Evolutionary conservation across 2,888 invertebrate genomes (phyloP).

Genomic region (Helicoverpa assulta): DNA sequence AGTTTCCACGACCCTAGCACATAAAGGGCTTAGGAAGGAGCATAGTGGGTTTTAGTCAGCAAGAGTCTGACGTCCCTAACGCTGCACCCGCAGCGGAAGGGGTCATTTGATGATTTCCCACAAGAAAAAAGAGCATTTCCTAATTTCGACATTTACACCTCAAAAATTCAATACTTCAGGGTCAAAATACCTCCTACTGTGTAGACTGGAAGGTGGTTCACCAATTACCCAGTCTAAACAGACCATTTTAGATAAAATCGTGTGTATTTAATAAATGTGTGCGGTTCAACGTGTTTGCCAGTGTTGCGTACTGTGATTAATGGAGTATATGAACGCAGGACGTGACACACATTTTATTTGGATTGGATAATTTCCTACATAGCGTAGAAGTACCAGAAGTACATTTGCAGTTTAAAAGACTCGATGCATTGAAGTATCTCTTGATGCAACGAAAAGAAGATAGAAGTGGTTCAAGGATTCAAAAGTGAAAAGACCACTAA

Average conservation of each 20-base stretch:
- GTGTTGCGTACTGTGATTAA: slow-evolving; percentile 45
- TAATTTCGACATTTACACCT: too few species aligned
- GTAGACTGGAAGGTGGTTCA: background rate
- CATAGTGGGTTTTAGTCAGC: too few species aligned
- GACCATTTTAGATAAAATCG: slow-evolving; percentile 16
- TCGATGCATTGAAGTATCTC: background rate
- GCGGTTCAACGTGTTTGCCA: slow-evolving; percentile 8
- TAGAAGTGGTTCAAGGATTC: too few species aligned
- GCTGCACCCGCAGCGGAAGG: too few species aligned
- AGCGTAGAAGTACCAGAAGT: slow-evolving; percentile 5
- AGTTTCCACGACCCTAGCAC: too few species aligned
- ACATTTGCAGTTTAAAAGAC: background rate
- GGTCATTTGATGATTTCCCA: too few species aligned
- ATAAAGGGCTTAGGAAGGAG: too few species aligned
- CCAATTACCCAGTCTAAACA: slow-evolving; percentile 36
- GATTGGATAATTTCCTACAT: slow-evolving; percentile 25
- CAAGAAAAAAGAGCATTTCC: too few species aligned
- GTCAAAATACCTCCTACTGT: background rate
- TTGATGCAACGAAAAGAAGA: too few species aligned
- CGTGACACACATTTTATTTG: slow-evolving; percentile 32
- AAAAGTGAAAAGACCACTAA: too few species aligned
- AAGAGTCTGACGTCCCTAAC: too few species aligned
- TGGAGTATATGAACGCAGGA: slow-evolving; percentile 35
- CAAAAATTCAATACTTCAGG: too few species aligned
- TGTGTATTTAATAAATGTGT: slow-evolving; percentile 7